Percentiles rank a stretch among this genome's conserved stretches.
These are phyloP conservation scores for Habrosyne pyritoides DNA, from an alignment of 2,888 invertebrate species.

Conservation along the genomic window DNA sequence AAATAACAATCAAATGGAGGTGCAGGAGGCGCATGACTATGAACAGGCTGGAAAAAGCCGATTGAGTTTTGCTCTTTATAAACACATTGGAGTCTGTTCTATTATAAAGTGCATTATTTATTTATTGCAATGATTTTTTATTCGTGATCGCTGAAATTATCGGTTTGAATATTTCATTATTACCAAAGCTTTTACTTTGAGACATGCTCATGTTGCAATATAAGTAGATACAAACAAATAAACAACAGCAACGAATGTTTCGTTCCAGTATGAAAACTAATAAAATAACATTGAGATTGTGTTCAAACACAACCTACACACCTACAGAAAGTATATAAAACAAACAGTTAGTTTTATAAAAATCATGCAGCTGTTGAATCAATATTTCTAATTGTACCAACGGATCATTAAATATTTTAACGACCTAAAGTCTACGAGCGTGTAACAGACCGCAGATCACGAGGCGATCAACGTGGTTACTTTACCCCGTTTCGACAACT, in stretches of 20 bases:
- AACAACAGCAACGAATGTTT: no score
- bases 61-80: neutral
- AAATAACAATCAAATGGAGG: conserved; percentile 5
- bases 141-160: no score
- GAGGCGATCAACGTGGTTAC: conserved; percentile 47
- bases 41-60: neutral
- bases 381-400: conserved; percentile 22
- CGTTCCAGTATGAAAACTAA: no score
- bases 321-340: no score
- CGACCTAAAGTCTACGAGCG: conserved; percentile 28
- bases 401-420: conserved; percentile 26
- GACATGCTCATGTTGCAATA: no score
- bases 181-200: no score
- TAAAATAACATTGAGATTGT: no score
- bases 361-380: neutral
- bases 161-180: no score
- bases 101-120: neutral
- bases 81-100: neutral
- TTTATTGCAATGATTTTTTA: neutral
- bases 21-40: neutral
- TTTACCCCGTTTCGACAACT: conserved; percentile 48
- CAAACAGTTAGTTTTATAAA: neutral
- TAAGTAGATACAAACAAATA: no score
- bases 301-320: no score
- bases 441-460: conserved; percentile 47